Conservation (phyloP, 1,140 invertebrate species). For the Drosophila lowei region DNA sequence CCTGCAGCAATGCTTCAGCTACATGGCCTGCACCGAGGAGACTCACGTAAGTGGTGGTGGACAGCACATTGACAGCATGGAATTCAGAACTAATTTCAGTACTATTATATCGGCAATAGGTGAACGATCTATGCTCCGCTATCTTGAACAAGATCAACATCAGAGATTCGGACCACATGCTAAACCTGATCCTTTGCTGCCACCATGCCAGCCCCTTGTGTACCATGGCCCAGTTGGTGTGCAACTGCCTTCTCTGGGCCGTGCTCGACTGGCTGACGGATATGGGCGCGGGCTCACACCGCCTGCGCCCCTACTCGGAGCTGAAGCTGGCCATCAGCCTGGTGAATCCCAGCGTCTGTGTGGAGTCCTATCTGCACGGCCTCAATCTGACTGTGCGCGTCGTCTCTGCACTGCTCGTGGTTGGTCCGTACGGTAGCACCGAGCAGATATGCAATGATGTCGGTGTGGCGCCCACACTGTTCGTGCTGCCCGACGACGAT, state of each 20-base stretch:
- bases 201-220: conserved; percentile 43
- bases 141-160: conserved; percentile 43
- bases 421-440: conserved; percentile 40
- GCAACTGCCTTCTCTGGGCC: conserved; percentile 55
- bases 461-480: conserved; percentile 28
- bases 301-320: conserved; percentile 37
- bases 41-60: conserved; percentile 30
- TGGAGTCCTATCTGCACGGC: conserved; percentile 51
- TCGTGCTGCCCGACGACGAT: conserved; percentile 42
- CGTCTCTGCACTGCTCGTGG: conserved; percentile 23
- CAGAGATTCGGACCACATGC: conserved; percentile 37
- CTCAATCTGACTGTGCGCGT: conserved; percentile 59
- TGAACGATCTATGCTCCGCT: conserved; percentile 39
- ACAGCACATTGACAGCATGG: neutral
- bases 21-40: conserved; percentile 60
- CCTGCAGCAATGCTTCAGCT: conserved; percentile 56
- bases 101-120: conserved; percentile 3
- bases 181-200: conserved; percentile 53
- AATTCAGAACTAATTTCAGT: neutral
- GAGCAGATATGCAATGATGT: conserved; percentile 43
- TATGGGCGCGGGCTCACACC: conserved; percentile 37
- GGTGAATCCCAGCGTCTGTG: conserved; percentile 48
- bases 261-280: conserved; percentile 53
- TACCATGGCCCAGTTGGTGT: conserved; percentile 54
- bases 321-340: conserved; percentile 52